phyloP scores from a whole-genome alignment of 1,140 invertebrate species.

The Laupala kohalensis region DNA sequence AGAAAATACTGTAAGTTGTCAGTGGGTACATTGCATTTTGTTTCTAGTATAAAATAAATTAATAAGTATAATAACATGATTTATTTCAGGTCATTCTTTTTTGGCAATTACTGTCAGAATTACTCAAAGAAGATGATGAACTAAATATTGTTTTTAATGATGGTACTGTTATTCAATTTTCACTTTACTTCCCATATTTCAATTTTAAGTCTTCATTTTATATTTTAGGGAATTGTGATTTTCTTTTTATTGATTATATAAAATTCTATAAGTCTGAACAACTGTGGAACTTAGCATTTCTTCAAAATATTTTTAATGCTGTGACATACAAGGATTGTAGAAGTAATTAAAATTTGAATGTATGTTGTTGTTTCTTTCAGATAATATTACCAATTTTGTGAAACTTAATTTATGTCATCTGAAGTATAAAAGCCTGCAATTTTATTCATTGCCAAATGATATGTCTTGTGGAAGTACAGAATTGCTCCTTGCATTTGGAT shows the following conservation, averaged over 20 bases:
- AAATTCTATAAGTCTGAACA: no score
- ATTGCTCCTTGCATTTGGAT: conserved; percentile 1
- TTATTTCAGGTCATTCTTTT: not conserved
- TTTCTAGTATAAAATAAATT: not conserved
- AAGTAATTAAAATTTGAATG: not conserved
- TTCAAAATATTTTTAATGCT: no score
- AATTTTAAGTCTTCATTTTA: no score
- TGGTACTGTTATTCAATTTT: no score
- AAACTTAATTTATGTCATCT: not conserved
- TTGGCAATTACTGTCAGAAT: not conserved
- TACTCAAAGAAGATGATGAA: not conserved
- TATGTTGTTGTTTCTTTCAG: not conserved
- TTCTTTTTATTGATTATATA: no score
- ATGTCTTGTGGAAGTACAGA: conserved; percentile 9
- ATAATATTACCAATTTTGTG: conserved; percentile 2
- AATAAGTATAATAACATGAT: not conserved
- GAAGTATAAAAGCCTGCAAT: conserved; percentile 1
- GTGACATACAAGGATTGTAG: not conserved
- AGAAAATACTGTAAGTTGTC: not conserved
- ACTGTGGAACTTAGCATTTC: no score
- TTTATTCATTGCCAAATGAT: conserved; percentile 2
- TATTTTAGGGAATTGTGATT: no score
- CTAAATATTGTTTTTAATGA: not conserved
- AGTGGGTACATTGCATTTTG: no score
- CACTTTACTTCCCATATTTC: no score